phyloP scores from a whole-genome alignment of 2,888 invertebrate species.

The Coecobrya sp. region DNA sequence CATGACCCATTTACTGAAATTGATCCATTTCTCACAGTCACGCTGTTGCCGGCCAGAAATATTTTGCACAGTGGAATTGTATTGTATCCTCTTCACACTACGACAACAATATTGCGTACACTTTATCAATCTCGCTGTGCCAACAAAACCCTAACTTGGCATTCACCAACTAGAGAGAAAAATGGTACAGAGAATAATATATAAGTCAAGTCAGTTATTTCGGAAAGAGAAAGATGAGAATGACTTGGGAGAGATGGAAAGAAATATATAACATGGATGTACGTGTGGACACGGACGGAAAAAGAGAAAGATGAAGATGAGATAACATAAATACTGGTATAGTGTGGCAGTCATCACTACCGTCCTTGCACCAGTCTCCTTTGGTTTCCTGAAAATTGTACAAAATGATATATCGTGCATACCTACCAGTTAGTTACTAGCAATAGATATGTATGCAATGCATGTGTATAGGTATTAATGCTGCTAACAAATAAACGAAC shows the following conservation, averaged over 20 bases:
- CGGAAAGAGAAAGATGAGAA: not conserved
- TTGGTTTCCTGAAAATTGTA: not conserved
- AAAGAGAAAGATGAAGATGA: conserved; percentile 21
- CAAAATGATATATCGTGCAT: not conserved
- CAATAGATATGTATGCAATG: too few species aligned
- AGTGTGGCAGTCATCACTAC: not conserved
- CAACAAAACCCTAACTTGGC: conserved; percentile 13
- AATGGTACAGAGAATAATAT: conserved; percentile 16
- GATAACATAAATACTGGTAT: conserved; percentile 24
- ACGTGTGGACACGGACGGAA: conserved; percentile 12
- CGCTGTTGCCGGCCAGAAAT: conserved; percentile 3
- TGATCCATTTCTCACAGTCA: conserved; percentile 59
- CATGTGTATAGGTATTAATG: too few species aligned
- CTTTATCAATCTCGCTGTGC: conserved; percentile 9
- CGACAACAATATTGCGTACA: conserved; percentile 23
- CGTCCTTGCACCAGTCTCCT: not conserved
- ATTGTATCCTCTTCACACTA: conserved; percentile 21
- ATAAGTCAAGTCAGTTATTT: conserved; percentile 36
- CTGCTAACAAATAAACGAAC: too few species aligned
- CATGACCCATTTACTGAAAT: conserved; percentile 65
- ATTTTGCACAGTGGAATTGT: conserved; percentile 14
- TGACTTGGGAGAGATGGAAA: not conserved
- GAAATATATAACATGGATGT: not conserved
- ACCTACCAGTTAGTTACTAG: too few species aligned
- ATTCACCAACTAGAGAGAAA: conserved; percentile 1